phyloP scores from a whole-genome alignment of 2,797 vertebrate species.

The Scomberomorus guttatus region DNA sequence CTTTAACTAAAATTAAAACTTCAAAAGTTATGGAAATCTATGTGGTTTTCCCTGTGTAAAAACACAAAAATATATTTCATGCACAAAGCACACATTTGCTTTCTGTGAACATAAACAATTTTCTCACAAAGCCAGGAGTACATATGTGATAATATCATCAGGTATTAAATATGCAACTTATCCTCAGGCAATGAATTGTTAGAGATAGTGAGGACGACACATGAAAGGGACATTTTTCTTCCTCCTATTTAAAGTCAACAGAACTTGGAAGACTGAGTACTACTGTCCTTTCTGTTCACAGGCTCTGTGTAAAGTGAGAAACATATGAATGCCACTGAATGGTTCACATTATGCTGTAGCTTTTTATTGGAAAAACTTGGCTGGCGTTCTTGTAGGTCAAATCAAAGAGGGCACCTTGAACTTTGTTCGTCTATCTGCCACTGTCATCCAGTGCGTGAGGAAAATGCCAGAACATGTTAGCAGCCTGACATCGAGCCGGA shows the following conservation, averaged over 20 bases:
- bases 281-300: conserved; percentile 2
- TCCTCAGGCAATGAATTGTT: conserved; percentile 8
- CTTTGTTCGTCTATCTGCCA: conserved; percentile 40
- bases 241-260: conserved; percentile 2
- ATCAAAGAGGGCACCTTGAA: conserved; percentile 68
- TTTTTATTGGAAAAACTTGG: conserved; percentile 34
- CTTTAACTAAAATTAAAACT: no score
- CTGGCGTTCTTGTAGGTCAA: conserved; percentile 46
- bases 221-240: conserved; percentile 28
- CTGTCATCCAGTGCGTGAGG: conserved; percentile 48
- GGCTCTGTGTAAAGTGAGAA: conserved; percentile 15
- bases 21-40: not conserved
- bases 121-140: not conserved
- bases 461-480: conserved; percentile 70
- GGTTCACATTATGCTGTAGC: conserved; percentile 54
- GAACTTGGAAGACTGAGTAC: conserved; percentile 11
- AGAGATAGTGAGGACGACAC: not conserved
- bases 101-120: not conserved
- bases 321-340: conserved; percentile 16
- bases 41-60: not conserved
- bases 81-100: not conserved
- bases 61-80: not conserved
- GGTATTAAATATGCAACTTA: not conserved
- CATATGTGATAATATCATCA: not conserved
- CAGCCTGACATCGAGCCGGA: conserved; percentile 18